Evolutionary conservation across 2,113 vertebrate species (phyloP).

Genomic region (Regulus satrapa): DNA sequence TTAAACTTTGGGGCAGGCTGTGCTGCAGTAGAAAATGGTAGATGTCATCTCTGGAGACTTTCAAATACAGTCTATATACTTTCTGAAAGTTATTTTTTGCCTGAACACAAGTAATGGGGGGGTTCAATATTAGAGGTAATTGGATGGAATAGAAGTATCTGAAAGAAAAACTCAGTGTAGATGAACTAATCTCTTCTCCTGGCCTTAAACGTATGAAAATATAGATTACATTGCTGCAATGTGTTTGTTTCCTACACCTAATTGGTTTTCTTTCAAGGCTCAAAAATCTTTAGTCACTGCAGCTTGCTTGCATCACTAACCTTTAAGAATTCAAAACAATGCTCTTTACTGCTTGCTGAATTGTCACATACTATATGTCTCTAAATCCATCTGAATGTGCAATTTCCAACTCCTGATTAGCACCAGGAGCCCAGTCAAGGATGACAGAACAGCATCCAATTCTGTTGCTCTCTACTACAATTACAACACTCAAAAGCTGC

Average conservation of each 20-base stretch:
- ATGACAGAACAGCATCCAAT: not conserved
- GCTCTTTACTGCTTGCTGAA: not conserved
- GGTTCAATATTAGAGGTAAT: not conserved
- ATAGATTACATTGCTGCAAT: not conserved
- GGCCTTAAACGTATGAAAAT: conserved; percentile 22
- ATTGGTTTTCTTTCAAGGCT: conserved; percentile 27
- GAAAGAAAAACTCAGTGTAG: conserved; percentile 13
- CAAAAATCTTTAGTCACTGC: not conserved
- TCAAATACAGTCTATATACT: not conserved
- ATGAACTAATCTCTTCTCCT: conserved; percentile 42
- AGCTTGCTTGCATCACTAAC: conserved; percentile 19
- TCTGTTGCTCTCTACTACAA: not conserved
- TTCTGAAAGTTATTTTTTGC: conserved; percentile 2
- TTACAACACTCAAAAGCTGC: not conserved
- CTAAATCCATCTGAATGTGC: conserved; percentile 43
- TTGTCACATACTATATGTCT: conserved; percentile 25
- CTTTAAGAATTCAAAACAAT: conserved; percentile 37
- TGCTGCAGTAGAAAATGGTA: not conserved
- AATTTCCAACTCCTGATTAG: conserved; percentile 34
- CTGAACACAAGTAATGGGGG: not conserved
- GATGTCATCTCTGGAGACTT: not conserved
- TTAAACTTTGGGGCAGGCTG: conserved; percentile 3
- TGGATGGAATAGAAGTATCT: conserved; percentile 3
- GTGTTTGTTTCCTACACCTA: conserved; percentile 3
- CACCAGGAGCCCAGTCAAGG: conserved; percentile 20